These are phyloP conservation scores for Marmota monax DNA, from an alignment of 2,113 vertebrate genomes.

Conservation along the genomic window DNA sequence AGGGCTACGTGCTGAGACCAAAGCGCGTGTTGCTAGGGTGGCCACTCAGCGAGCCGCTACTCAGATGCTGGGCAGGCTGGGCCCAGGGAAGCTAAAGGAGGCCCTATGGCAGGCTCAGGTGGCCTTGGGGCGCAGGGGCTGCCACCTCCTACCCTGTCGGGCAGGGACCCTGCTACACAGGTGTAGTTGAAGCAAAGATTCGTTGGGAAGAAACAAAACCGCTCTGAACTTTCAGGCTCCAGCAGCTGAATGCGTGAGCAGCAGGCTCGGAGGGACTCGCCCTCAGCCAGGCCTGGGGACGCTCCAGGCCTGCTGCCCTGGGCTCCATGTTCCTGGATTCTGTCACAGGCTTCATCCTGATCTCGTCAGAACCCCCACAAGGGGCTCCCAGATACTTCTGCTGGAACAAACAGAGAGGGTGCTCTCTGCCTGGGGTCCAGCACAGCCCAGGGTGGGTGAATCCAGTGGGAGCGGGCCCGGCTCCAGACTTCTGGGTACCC, in stretches of 20 bases:
- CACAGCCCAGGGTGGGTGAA: accelerated
- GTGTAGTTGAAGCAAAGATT: neutral
- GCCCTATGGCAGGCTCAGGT: neutral
- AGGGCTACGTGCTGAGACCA: accelerated
- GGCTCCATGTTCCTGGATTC: accelerated
- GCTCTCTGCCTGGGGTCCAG: accelerated
- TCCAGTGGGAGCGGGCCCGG: accelerated
- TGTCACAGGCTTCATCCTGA: accelerated
- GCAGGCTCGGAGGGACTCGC: neutral
- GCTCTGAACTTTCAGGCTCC: neutral
- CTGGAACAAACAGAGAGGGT: neutral
- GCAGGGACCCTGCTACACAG: no score
- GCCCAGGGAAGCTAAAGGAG: no score
- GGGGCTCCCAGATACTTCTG: neutral
- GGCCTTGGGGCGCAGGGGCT: neutral
- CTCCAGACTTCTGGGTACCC: neutral
- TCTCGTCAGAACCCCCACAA: accelerated
- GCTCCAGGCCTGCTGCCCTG: accelerated
- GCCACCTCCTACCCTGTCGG: neutral
- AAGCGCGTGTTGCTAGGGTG: accelerated
- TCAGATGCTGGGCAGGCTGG: neutral
- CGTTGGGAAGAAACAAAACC: accelerated
- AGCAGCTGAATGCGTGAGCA: accelerated
- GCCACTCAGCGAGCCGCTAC: neutral
- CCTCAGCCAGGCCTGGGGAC: neutral